phyloP scores from a whole-genome alignment of 2,113 vertebrate species.

The Rhinoptilus africanus region DNA sequence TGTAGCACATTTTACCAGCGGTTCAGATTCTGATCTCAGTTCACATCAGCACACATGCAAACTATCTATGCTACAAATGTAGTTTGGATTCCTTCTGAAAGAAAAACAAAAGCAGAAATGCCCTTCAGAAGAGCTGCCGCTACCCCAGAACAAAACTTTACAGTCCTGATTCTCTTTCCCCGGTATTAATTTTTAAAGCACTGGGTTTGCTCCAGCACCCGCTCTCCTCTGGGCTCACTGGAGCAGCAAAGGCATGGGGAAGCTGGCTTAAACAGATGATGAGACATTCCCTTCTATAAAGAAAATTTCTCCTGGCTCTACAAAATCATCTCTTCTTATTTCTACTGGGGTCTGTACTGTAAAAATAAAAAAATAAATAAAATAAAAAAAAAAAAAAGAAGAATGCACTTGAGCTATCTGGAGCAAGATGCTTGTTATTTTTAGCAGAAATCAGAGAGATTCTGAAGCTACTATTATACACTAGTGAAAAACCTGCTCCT shows the following conservation, averaged over 20 bases:
- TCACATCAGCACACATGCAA: background rate
- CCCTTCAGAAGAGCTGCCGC: background rate
- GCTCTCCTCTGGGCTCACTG: background rate
- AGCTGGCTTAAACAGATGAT: background rate
- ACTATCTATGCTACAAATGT: background rate
- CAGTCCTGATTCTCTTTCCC: background rate
- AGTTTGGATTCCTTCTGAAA: background rate
- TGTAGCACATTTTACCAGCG: background rate
- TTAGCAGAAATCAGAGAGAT: slow-evolving; percentile 5
- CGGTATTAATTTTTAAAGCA: background rate
- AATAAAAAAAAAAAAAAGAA: background rate
- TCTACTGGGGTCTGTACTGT: background rate
- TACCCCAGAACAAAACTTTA: background rate
- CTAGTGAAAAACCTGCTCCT: background rate
- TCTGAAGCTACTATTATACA: background rate
- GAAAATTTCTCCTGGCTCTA: background rate
- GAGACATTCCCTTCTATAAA: background rate
- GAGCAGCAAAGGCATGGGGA: background rate
- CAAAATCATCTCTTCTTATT: background rate
- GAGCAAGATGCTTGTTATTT: slow-evolving; percentile 1
- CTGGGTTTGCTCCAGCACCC: background rate
- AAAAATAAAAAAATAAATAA: background rate
- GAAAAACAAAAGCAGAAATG: background rate
- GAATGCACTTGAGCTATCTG: background rate
- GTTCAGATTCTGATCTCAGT: slow-evolving; percentile 1